Conservation (phyloP, 2,888 invertebrate genomes). For the Tetragnatha montana region DNA sequence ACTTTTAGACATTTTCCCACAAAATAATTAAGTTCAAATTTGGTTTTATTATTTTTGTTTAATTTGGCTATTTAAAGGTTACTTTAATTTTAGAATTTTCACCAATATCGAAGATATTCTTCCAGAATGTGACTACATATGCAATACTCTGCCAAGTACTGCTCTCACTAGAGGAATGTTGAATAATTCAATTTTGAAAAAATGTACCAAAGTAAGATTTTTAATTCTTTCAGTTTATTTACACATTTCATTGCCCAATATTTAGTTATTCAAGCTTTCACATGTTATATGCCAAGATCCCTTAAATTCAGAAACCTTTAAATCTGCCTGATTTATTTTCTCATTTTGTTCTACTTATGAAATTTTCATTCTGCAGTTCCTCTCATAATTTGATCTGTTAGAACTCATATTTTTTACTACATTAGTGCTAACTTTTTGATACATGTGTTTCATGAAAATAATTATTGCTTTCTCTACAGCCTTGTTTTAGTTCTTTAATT, state of each 20-base stretch:
- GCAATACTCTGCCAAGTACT: conserved; percentile 79
- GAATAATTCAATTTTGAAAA: conserved; percentile 77
- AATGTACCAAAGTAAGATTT: conserved; percentile 76
- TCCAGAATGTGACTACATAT: conserved; percentile 79
- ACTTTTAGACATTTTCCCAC: background rate
- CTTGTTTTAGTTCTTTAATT: background rate
- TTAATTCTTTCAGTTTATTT: background rate
- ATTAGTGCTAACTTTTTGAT: no score
- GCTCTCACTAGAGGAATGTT: conserved; percentile 78
- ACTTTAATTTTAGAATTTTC: conserved; percentile 64
- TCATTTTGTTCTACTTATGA: background rate
- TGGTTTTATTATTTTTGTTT: background rate
- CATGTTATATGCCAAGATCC: no score
- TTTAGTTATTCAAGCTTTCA: no score
- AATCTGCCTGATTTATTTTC: background rate
- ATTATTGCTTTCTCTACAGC: no score
- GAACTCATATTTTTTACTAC: no score
- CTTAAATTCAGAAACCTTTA: background rate
- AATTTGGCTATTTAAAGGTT: background rate
- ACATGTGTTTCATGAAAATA: no score
- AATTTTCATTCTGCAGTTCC: background rate
- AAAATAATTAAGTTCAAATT: background rate
- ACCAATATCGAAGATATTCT: conserved; percentile 76
- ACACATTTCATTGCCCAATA: no score
- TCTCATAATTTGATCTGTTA: no score